Conservation (phyloP, 2,888 invertebrate genomes). For the Venusia cambrica region DNA sequence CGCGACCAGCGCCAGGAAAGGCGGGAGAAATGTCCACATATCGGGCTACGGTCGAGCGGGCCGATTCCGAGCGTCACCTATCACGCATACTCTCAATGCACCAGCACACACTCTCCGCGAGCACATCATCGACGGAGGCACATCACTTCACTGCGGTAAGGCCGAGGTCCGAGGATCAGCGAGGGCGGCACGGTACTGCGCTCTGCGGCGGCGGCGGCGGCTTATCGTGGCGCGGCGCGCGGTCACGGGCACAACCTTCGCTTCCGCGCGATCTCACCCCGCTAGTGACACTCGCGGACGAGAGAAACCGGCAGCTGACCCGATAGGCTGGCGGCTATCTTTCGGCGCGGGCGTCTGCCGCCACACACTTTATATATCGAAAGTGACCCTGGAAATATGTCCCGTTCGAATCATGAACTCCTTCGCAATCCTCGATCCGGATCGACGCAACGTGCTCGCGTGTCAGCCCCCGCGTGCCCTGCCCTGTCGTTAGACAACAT, state of each 20-base stretch:
- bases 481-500: conserved; percentile 66
- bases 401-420: conserved; percentile 30
- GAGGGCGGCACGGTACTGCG: conserved; percentile 70
- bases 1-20: conserved; percentile 59
- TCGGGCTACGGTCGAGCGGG: conserved; percentile 56
- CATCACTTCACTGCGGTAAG: conserved; percentile 59
- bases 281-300: conserved; percentile 27
- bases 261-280: conserved; percentile 68
- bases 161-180: conserved; percentile 65
- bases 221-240: conserved; percentile 57
- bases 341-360: conserved; percentile 38
- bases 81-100: conserved; percentile 60
- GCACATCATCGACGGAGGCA: conserved; percentile 66
- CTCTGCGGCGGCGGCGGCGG: conserved; percentile 47
- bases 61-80: conserved; percentile 53
- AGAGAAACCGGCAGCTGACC: conserved; percentile 18
- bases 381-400: too few species aligned
- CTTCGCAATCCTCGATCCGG: conserved; percentile 23
- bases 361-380: too few species aligned
- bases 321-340: conserved; percentile 24
- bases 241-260: conserved; percentile 80
- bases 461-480: conserved; percentile 62
- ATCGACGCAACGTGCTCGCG: conserved; percentile 54
- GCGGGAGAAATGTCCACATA: conserved; percentile 66
- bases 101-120: conserved; percentile 60